These are phyloP conservation scores for Osmoderma eremita DNA, from an alignment of 2,888 invertebrate species.

Conservation along the genomic window DNA sequence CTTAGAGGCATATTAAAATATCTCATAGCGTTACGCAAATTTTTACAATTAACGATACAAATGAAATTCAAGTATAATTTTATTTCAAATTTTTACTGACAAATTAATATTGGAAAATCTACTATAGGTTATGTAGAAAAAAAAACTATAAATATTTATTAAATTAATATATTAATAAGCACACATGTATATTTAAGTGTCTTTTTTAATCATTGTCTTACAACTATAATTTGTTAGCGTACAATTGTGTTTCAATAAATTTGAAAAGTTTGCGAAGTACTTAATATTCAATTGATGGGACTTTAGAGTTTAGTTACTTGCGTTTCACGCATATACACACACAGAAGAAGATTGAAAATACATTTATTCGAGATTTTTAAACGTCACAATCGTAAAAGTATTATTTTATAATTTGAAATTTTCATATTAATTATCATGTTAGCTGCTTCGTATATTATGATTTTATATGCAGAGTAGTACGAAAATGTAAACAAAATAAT, in stretches of 20 bases:
- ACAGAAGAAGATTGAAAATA: slow-evolving; percentile 26
- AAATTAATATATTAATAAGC: slow-evolving; percentile 7
- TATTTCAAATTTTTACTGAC: too few species aligned
- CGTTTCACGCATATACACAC: neutral
- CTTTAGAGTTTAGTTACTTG: neutral
- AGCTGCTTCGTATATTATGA: slow-evolving; percentile 16
- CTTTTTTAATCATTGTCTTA: slow-evolving; percentile 10
- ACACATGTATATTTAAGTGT: slow-evolving; percentile 23
- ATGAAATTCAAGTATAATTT: too few species aligned
- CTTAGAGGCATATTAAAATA: too few species aligned
- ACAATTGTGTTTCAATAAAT: slow-evolving; percentile 2
- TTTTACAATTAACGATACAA: too few species aligned
- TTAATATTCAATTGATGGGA: neutral
- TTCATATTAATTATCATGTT: neutral
- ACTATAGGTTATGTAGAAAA: too few species aligned
- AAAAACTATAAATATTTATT: neutral
- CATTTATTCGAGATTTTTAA: slow-evolving; percentile 28
- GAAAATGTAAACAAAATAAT: neutral
- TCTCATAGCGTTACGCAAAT: too few species aligned
- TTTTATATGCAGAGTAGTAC: neutral
- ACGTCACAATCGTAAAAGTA: slow-evolving; percentile 15
- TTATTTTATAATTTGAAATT: slow-evolving; percentile 3
- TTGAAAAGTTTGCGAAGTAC: neutral
- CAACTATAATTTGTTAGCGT: slow-evolving; percentile 11
- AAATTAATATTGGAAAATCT: too few species aligned